Base-by-base conservation (phyloP, 1,140 invertebrate genomes). In the Phocides pigmalion region DNA sequence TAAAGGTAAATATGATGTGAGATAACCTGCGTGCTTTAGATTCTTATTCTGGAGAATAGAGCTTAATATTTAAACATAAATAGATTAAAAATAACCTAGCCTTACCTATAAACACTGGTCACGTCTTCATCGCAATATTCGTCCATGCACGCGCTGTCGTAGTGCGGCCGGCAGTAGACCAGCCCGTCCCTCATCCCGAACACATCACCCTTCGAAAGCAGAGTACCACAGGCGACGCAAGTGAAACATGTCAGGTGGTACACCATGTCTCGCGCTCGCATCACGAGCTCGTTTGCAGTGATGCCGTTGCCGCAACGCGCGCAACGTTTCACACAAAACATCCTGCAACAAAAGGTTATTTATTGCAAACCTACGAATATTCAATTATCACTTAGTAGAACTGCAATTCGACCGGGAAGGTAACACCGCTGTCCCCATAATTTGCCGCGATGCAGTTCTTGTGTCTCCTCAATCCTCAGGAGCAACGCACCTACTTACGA, bases 191-290 rank as follows among this genome's bases (percentile, higher is more conserved):
- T 93, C 93, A 97, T 96, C 11, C 97, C 97, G 89, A 98, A 98
- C 72, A 97, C 96, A 86, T 98, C 98, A 20, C 98, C 96, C 84
- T 96, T 96, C 63, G 95, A 95, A 32, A 96, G 89, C 17, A 94
- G 93, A 9, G 93, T 93, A 53, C 96, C 95, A 90, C 98, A 98
- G 50, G 96, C 95, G 14, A 95, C 94, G 84, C 97, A 99, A 1
- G 95, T 95, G 92, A 99, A 99, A 92, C 97, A 99, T 63, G 96
- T 94, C 47, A 98, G 93, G 88, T 99, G 97, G 89, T 97, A 99
- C 42, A 98, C 97, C 71, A 96, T 93, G 70, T 97, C 96, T 20
- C 96, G 90, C 0, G 97, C 97, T 66, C 97, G 91, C 97, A 98
- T 98, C 78, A 98, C 97, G 75, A 98, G 92, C 92, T 98, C 97